phyloP scores from a whole-genome alignment of 2,797 vertebrate species.

The Ctenosaura bakeri region DNA sequence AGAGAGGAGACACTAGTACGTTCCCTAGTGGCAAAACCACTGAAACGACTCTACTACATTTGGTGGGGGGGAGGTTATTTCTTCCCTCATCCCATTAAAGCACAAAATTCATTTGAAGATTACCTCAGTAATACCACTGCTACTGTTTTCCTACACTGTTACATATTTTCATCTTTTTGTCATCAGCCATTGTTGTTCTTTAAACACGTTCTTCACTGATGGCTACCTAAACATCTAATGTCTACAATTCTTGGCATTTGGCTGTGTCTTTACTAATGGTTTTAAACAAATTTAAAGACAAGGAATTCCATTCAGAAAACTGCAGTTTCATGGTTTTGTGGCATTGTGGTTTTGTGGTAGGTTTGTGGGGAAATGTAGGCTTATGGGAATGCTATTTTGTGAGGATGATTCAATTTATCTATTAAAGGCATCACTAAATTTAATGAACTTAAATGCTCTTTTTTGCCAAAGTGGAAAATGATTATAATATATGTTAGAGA shows the following conservation, averaged over 20 bases:
- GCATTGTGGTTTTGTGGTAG: too few species aligned
- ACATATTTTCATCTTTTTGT: background rate
- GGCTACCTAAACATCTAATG: background rate
- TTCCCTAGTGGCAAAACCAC: background rate
- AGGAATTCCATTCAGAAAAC: background rate
- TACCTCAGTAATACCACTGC: background rate
- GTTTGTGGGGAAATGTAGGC: background rate
- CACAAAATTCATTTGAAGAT: background rate
- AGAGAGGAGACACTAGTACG: too few species aligned
- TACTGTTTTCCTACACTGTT: background rate
- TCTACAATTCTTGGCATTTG: background rate
- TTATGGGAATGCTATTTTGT: background rate
- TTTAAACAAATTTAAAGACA: background rate
- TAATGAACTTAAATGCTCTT: too few species aligned
- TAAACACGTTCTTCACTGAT: background rate
- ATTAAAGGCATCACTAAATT: too few species aligned
- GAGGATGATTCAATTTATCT: too few species aligned
- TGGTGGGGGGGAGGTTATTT: background rate
- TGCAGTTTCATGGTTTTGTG: background rate
- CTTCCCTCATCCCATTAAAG: background rate
- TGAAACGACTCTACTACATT: background rate
- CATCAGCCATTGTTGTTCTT: background rate
- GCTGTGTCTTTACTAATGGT: background rate
- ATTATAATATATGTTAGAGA: background rate
- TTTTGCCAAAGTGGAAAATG: background rate